Evolutionary conservation across 64 coral and sea anemone species (phyloP).

Genomic region (Actinia equina): DNA sequence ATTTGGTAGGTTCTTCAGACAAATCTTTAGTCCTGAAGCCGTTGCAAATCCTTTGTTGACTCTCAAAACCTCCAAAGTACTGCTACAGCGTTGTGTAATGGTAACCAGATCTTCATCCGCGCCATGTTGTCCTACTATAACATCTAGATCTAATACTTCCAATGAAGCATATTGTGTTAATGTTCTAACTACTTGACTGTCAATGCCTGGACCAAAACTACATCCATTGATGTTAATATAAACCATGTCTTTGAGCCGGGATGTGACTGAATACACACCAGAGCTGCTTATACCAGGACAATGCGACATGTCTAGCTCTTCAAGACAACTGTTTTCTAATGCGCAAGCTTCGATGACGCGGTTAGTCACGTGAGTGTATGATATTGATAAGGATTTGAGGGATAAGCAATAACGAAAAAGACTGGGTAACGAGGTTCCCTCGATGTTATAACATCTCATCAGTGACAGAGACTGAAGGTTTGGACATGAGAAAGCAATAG

Average conservation of each 20-base stretch:
- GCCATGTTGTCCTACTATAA: background rate
- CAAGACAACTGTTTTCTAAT: constrained; percentile 20
- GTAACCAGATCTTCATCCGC: constrained; percentile 14
- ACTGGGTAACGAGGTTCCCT: constrained; percentile 23
- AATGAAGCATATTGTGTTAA: constrained; percentile 25
- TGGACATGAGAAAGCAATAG: constrained; percentile 22
- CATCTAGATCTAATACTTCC: constrained; percentile 42
- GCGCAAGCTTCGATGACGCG: background rate
- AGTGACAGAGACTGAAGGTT: constrained; percentile 40
- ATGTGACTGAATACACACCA: background rate
- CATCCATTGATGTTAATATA: constrained; percentile 52
- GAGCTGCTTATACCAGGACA: constrained; percentile 23
- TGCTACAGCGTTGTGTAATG: constrained; percentile 21
- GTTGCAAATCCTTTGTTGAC: constrained; percentile 27
- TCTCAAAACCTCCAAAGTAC: constrained; percentile 19
- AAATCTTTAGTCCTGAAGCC: constrained; percentile 24
- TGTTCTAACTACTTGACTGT: constrained; percentile 7
- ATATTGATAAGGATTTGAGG: constrained; percentile 39
- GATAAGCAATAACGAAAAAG: constrained; percentile 21
- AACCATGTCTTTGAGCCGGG: constrained; percentile 10
- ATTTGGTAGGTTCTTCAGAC: constrained; percentile 9
- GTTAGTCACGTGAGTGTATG: constrained; percentile 41
- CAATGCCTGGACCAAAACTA: constrained; percentile 21
- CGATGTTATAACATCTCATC: constrained; percentile 37
- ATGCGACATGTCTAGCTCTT: constrained; percentile 45